Percentiles rank a stretch among this genome's conserved stretches.
Conservation (phyloP, 2,888 invertebrate species). For the Halictus quadricinctus region DNA sequence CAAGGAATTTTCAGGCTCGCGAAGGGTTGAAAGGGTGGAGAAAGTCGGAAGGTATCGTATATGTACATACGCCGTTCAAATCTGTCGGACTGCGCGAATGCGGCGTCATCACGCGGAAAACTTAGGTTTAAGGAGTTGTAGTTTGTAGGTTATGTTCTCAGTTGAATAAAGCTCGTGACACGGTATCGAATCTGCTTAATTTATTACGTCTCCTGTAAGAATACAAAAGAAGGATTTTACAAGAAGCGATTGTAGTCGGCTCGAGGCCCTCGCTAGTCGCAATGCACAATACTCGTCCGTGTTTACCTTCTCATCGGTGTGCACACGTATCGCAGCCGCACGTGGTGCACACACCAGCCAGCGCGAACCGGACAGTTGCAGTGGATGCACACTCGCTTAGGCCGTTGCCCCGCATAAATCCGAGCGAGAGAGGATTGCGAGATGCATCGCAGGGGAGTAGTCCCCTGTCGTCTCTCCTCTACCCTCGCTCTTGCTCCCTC, state of each 20-base stretch:
- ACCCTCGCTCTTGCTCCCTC: too few species aligned
- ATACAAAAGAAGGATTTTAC: not conserved
- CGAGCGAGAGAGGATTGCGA: slow-evolving; percentile 60
- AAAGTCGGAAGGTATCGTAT: too few species aligned
- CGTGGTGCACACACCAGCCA: slow-evolving; percentile 45
- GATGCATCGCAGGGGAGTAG: slow-evolving; percentile 42
- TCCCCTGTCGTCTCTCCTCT: too few species aligned
- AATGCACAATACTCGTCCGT: slow-evolving; percentile 28
- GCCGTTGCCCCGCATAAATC: slow-evolving; percentile 73
- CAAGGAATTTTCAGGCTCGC: not conserved
- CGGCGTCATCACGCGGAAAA: too few species aligned
- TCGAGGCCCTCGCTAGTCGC: slow-evolving; percentile 36
- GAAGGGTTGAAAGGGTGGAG: not conserved
- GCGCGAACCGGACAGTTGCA: slow-evolving; percentile 47
- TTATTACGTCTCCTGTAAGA: too few species aligned
- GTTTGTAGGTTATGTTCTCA: too few species aligned
- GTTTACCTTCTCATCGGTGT: slow-evolving; percentile 29
- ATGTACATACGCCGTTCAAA: too few species aligned
- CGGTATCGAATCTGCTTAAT: too few species aligned
- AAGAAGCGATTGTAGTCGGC: not conserved
- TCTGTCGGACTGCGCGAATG: too few species aligned
- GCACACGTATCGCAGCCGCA: slow-evolving; percentile 33
- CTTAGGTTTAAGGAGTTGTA: too few species aligned
- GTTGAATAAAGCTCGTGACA: too few species aligned
- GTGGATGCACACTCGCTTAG: slow-evolving; percentile 62